A percentile compares a stretch with the other conserved stretches of the same genome.
These are phyloP conservation scores for Protophormia terraenovae DNA, from an alignment of 2,888 invertebrate species.

Conservation along the genomic window DNA sequence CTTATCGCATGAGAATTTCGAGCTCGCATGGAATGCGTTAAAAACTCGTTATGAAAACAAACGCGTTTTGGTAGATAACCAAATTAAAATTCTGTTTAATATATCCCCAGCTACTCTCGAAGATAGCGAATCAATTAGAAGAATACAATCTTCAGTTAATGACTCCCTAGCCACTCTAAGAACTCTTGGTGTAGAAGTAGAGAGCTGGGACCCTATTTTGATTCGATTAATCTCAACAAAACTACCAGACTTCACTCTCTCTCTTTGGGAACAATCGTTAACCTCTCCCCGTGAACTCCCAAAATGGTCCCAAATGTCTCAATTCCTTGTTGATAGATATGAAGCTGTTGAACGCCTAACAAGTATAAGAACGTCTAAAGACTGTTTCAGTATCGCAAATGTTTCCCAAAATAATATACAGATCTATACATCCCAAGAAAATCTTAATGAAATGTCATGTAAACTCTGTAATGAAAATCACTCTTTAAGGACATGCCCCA, in stretches of 20 bases:
- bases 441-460: background rate
- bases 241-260: background rate
- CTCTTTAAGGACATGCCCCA: background rate
- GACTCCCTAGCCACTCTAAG: background rate
- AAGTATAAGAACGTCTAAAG: slow-evolving; percentile 8
- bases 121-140: background rate
- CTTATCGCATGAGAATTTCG: background rate
- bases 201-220: slow-evolving; percentile 31
- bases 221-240: slow-evolving; percentile 30
- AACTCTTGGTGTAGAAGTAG: background rate
- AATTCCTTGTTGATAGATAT: slow-evolving; percentile 10
- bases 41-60: background rate
- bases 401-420: background rate
- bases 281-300: slow-evolving; percentile 25
- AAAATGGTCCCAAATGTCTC: slow-evolving; percentile 19
- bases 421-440: background rate
- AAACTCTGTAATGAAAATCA: background rate
- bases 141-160: background rate
- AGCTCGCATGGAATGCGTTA: background rate
- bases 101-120: background rate
- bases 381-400: background rate
- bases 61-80: background rate
- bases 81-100: background rate
- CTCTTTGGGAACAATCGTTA: slow-evolving; percentile 12
- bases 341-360: too few species aligned